Base-by-base conservation (phyloP, 1,140 invertebrate species). In the Colletes latitarsis region DNA sequence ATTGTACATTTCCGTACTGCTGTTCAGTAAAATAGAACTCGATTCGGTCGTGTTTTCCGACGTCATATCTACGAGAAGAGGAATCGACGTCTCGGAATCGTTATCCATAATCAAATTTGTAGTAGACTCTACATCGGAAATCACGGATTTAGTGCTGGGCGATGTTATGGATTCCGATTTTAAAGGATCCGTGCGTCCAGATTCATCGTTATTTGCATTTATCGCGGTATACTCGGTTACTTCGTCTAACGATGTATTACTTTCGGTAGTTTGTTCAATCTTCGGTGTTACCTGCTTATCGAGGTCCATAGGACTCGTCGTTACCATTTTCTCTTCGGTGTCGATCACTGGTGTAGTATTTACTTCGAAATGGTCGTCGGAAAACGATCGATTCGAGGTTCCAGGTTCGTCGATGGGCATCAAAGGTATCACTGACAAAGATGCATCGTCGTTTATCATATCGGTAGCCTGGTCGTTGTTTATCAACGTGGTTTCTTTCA, bases 351-450 rank as follows among this genome's bases (percentile, higher is more conserved):
- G 43, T 0, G 30, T 64, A 4, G 9, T 52, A 60, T 21, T 64
- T 14, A 15, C 6, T 41, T 67, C 57, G 0, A 15, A 39, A 1
- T 19, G n/a, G 58, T 74, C 19, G 0, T 55, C 58, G 3, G 57
- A 0, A 6, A 8, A 21, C 8, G 63, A 39, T 6, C 53, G 73
- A 17, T 39, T 60, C 1, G 15, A 49, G 3, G 6, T 62, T 6
- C 5, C 17, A 4, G 14, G 1, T 17, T 73, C 19, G n/a, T 62
- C 43, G 4, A 49, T 43, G 4, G 55, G 0, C 64, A 6, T 68
- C 46, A 88, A 73, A 66, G 89, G 85, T 64, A 88, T 85, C 19
- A 89, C 83, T 4, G 85, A 58, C 10, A 77, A 67, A 0, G 81
- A 39, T 55, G 30, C 21, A 19, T 80, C 57, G 39, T 76, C 49